phyloP scores from a whole-genome alignment of 1,140 invertebrate species.

The Maniola jurtina region DNA sequence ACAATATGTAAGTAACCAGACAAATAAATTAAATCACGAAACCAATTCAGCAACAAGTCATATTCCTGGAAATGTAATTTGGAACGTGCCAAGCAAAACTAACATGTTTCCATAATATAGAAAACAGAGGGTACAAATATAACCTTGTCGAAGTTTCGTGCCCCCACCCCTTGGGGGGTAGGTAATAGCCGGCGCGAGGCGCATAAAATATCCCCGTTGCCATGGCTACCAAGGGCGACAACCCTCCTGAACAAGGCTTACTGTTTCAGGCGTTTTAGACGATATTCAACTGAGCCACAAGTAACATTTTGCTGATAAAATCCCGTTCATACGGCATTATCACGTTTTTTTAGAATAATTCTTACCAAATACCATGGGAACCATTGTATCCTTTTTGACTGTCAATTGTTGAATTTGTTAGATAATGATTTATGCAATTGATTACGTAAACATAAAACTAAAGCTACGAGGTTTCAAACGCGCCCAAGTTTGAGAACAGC shows the following conservation, averaged over 20 bases:
- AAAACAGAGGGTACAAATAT: background rate
- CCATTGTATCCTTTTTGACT: too few species aligned
- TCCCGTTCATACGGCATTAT: too few species aligned
- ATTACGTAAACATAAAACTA: too few species aligned
- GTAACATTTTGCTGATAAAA: too few species aligned
- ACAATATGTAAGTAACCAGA: too few species aligned
- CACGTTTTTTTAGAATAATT: too few species aligned
- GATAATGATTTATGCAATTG: too few species aligned
- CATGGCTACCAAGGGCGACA: conserved; percentile 66
- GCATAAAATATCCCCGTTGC: conserved; percentile 61
- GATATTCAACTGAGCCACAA: conserved; percentile 9
- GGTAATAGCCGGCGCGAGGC: conserved; percentile 45
- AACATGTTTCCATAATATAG: conserved; percentile 6
- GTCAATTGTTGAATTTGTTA: too few species aligned
- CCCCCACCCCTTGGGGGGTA: conserved; percentile 34
- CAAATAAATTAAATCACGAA: background rate
- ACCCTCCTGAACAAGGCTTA: conserved; percentile 42
- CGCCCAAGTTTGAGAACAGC: too few species aligned
- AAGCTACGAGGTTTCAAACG: too few species aligned
- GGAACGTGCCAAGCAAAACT: background rate
- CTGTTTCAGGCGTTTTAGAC: conserved; percentile 9
- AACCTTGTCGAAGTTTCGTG: conserved; percentile 18
- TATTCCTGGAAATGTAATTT: background rate
- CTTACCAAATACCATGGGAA: too few species aligned
- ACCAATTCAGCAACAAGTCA: background rate